Evolutionary conservation across 2,888 invertebrate species (phyloP).

Genomic region (Drosophila pseudotakahashii): DNA sequence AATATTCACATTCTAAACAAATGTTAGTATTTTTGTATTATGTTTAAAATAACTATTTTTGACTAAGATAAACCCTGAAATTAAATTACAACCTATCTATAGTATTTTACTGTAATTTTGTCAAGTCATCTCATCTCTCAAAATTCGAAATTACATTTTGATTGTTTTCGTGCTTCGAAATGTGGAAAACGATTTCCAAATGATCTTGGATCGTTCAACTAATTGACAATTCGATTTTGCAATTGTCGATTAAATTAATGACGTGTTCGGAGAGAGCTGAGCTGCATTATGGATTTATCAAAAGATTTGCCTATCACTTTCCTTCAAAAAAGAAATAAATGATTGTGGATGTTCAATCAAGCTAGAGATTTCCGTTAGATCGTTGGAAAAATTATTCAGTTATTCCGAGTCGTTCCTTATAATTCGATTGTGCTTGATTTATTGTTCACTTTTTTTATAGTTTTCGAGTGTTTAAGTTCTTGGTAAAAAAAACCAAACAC

Average conservation of each 20-base stretch:
- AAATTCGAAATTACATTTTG: constrained; percentile 33
- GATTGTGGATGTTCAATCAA: background rate
- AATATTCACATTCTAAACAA: too few species aligned
- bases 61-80: constrained; percentile 24
- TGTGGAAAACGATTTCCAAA: constrained; percentile 27
- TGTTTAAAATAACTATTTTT: background rate
- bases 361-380: background rate
- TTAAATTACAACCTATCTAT: background rate
- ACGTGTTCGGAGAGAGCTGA: background rate
- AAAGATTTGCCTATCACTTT: background rate
- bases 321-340: background rate
- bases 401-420: background rate
- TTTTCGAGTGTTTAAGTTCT: constrained; percentile 2
- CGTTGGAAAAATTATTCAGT: constrained; percentile 5
- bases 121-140: constrained; percentile 12
- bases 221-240: constrained; percentile 26
- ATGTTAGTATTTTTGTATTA: too few species aligned
- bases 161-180: constrained; percentile 40
- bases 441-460: background rate
- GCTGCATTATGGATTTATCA: too few species aligned
- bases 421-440: constrained; percentile 14
- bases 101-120: constrained; percentile 2
- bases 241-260: constrained; percentile 5
- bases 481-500: background rate
- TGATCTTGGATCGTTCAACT: constrained; percentile 25